These are phyloP conservation scores for Oplegnathus fasciatus DNA, from an alignment of 2,113 vertebrate species.

Conservation along the genomic window DNA sequence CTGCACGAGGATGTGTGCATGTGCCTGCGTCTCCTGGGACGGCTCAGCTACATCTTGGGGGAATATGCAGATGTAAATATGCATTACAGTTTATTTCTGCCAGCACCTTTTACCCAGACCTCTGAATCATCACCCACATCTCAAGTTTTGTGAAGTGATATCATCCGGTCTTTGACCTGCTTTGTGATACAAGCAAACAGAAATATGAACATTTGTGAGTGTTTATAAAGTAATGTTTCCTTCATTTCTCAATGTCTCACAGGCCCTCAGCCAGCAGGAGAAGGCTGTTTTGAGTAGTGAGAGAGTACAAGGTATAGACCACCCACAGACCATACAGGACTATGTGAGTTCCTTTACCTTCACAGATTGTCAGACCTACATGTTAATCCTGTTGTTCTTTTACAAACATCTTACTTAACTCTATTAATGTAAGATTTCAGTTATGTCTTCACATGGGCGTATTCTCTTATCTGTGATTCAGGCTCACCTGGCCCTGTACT, in stretches of 20 bases:
- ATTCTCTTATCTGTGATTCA: slow-evolving; percentile 58
- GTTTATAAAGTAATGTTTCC: background rate
- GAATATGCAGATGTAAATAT: slow-evolving; percentile 90
- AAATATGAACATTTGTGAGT: background rate
- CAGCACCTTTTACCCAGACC: background rate
- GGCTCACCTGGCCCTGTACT: slow-evolving; percentile 94
- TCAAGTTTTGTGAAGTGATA: background rate
- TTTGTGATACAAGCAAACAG: background rate
- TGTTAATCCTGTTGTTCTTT: background rate
- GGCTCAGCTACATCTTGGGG: slow-evolving; percentile 93
- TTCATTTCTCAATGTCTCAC: background rate
- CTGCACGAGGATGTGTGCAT: slow-evolving; percentile 94
- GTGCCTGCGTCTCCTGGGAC: slow-evolving; percentile 92
- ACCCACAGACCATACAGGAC: slow-evolving; percentile 96
- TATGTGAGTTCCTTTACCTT: slow-evolving; percentile 84
- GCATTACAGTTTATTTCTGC: background rate
- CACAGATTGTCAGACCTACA: background rate
- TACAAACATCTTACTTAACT: background rate
- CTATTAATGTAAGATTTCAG: background rate
- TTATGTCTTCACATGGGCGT: background rate
- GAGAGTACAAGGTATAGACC: slow-evolving; percentile 91
- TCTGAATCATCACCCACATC: background rate
- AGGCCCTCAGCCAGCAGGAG: slow-evolving; percentile 95
- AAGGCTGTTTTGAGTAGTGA: slow-evolving; percentile 95
- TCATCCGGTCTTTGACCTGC: background rate